Evolutionary conservation across 2,113 vertebrate species (phyloP), one percentile per base, ranked within the genome.

Genomic region (Passer domesticus): DNA sequence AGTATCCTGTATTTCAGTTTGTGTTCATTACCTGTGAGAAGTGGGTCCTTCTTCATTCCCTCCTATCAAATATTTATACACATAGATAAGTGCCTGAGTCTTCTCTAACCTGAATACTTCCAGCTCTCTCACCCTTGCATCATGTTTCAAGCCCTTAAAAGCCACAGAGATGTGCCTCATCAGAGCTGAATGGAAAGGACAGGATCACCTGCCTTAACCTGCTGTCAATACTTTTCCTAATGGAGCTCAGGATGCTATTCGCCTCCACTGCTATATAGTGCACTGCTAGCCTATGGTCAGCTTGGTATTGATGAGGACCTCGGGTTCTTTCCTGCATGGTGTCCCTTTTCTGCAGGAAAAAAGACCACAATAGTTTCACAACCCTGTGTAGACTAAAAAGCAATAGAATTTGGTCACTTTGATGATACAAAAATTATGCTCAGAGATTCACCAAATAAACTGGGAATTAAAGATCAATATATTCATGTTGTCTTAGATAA

Each of bases 1-100:
- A 60, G 37, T 63, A 44, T 44, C 10, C 11, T 52, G 5, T 31
- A 44, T 67, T 58, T 80, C 13, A 49, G 0, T 35, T 72, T 80
- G 2, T 39, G 15, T 30, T 23, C 9, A 39, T 49, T 81, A 62
- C 55, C 27, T 58, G 2, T 46, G 10, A 73, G 35, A 16, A 77
- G 21, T 37, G 8, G 2, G 5, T 55, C 16, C 5, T 18, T 41
- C 24, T 55, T 81, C 0, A 0, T 41, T 68, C 11, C 13, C 2
- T 59, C 22, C 6, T 58, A 16, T 62, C 18, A 62, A 50, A 30
- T 56, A 55, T 79, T 79, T 43, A 33, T 35, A 66, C 2, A 27
- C 3, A 31, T 4, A 66, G 9, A 7, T 27, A 62, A 52, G 8
- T 43, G 14, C 10, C 22, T 31, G 22, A 83, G 5, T 27, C 33